These are phyloP conservation scores for Tetrax tetrax DNA, from an alignment of 2,113 vertebrate genomes.

Conservation along the genomic window DNA sequence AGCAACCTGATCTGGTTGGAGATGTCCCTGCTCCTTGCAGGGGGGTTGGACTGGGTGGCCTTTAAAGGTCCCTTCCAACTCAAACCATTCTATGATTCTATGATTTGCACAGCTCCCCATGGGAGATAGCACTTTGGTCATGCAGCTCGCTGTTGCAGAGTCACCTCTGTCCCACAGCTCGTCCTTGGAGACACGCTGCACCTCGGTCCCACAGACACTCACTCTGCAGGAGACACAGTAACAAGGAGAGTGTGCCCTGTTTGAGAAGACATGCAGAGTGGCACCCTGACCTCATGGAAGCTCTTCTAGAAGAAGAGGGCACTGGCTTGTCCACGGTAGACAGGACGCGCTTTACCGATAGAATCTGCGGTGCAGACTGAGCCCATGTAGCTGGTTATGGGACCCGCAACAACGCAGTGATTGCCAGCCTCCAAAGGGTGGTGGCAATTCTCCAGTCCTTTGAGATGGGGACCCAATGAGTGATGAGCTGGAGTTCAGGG, in stretches of 20 bases:
- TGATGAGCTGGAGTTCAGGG: not conserved
- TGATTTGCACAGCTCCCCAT: not conserved
- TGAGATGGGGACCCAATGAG: not conserved
- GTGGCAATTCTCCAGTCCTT: accelerated
- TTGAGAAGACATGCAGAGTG: not conserved
- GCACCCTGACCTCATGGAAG: not conserved
- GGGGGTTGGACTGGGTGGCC: no score
- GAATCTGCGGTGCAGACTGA: not conserved
- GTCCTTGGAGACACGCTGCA: not conserved
- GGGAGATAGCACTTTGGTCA: not conserved
- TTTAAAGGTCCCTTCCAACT: no score
- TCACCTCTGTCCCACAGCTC: not conserved
- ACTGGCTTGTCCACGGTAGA: not conserved
- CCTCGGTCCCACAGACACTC: not conserved
- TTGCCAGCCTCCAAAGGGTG: not conserved
- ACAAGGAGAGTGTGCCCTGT: not conserved
- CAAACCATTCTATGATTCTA: no score
- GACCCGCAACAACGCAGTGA: not conserved
- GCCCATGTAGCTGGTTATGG: not conserved
- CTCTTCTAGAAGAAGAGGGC: not conserved
- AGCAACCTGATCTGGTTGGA: no score
- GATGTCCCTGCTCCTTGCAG: no score
- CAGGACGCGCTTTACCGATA: accelerated
- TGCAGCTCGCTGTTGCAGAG: not conserved
- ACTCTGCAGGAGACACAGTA: not conserved